Base-by-base conservation (phyloP, 2,888 invertebrate genomes). In the Abscondita cerata region DNA sequence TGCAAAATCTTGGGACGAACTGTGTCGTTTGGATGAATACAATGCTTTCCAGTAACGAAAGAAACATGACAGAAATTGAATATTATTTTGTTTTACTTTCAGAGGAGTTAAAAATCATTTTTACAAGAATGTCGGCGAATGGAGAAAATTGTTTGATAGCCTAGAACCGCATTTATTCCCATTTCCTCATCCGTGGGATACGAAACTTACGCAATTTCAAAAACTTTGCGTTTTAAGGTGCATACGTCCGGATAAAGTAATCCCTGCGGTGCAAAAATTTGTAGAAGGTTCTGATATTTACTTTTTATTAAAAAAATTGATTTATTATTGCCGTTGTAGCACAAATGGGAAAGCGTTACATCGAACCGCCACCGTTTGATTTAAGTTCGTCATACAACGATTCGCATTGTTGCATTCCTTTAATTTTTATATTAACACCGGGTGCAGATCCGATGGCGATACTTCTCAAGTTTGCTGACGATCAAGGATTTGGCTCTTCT, bases 361-460 rank as follows among this genome's bases (percentile, higher is more conserved):
- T 95, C 6, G 93, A 95, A 76, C 93, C 96, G 0, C 96, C 96
- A 0, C 89, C 94, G 0, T 96, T 96, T 76, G 94, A 96, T 80
- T 82, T 97, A 68, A 81, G 83, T 0, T 90, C 94, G 1, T 93
- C 94, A 0, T 97, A 90, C 76, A 82, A 84, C 0, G 96, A 96
- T 76, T 96, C 96, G 0, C 91, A 92, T 72, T 90, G 89, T 75
- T 89, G 89, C 73, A 88, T 93, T n/a, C 97, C 97, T 0, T 80
- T 97, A 60, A 90, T 97, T 72, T 96, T 97, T 75, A 89, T 97
- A 19, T 81, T 97, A 63, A 95, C 96, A 0, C 95, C 96, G 0
- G 96, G 96, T 2, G 92, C 95, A 0, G 97, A 97, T 83, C 97
- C 97, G 0, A 95, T 94, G 74, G 93, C 92, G 18, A 87, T 93